phyloP scores from a whole-genome alignment of 2,113 vertebrate species.

The Anoplopoma fimbria region DNA sequence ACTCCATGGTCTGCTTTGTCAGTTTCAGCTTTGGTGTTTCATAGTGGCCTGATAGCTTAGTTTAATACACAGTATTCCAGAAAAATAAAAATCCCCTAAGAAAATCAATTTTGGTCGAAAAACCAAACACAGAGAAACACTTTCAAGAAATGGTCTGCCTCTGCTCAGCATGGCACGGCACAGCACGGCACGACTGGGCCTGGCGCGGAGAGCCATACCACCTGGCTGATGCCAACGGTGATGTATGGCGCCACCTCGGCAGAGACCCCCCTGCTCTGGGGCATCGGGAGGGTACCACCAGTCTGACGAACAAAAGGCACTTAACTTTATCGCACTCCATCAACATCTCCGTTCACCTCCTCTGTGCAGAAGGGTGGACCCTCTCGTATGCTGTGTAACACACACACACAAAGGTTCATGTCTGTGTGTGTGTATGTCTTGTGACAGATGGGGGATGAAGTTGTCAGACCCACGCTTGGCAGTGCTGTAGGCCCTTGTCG shows the following conservation, averaged over 20 bases:
- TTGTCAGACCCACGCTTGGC: constrained; percentile 64
- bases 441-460: constrained; percentile 76
- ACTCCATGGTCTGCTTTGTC: too few species aligned
- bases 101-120: neutral
- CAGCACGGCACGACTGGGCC: constrained; percentile 7
- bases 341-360: constrained; percentile 44
- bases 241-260: constrained; percentile 50
- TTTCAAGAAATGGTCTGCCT: neutral
- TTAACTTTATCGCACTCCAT: constrained; percentile 44
- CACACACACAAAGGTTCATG: constrained; percentile 43
- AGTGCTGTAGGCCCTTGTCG: constrained; percentile 60
- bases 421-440: constrained; percentile 17
- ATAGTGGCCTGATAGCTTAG: neutral
- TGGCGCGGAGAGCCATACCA: constrained; percentile 49
- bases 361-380: constrained; percentile 19
- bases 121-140: constrained; percentile 3
- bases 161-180: constrained; percentile 4
- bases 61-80: neutral
- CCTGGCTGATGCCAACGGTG: constrained; percentile 63
- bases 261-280: constrained; percentile 27
- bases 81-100: neutral
- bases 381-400: constrained; percentile 1
- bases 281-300: constrained; percentile 16
- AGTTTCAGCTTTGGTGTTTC: neutral
- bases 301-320: constrained; percentile 52